Evolutionary conservation across 2,113 vertebrate species (phyloP), one percentile per base, ranked within the genome.

Genomic region (Clarias gariepinus): DNA sequence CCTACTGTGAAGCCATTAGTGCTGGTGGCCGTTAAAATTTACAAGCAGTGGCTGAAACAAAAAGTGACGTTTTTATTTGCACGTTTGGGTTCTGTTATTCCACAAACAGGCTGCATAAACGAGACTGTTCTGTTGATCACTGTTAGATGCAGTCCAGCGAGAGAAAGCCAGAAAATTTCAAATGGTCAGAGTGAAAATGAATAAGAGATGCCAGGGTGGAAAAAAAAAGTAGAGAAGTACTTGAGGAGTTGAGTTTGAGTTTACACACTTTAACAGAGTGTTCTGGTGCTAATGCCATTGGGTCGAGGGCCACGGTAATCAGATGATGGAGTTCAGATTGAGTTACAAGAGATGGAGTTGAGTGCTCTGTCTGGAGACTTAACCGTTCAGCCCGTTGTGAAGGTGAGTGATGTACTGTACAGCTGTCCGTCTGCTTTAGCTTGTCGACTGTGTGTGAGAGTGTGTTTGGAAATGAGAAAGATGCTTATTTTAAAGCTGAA

Each of bases 301-400:
- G 83, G 89, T 83, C 23, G 86, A 88, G 85, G 86, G 84, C 68
- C 78, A 85, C 28, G 86, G 89, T 92, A 92, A 93, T 90, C 90
- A 87, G 91, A 93, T 93, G 92, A 89, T 4, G n/a, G 68, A 60
- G 78, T 58, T 77, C 88, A 83, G 91, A 91, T 92, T 81, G 81
- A 90, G 90, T 93, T 92, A 92, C 92, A 63, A 25, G 86, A 91
- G 85, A 90, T 89, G 87, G 81, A 87, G 88, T 87, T 84, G 81
- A 88, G 87, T 88, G 79, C 89, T 88, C 71, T 68, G 85, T 87
- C 77, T 73, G 87, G 86, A 86, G 33, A 73, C 82, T 64, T 23
- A 18, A 63, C 47, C 23, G 25, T 71, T n/a, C 21, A 16, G 16
- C 9, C 36, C 71, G 52, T 28, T 66, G 63, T 80, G 60, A 74